Percentiles rank a stretch among this genome's conserved stretches.
These are phyloP conservation scores for Adelges cooleyi DNA, from an alignment of 1,140 invertebrate genomes.

Conservation along the genomic window DNA sequence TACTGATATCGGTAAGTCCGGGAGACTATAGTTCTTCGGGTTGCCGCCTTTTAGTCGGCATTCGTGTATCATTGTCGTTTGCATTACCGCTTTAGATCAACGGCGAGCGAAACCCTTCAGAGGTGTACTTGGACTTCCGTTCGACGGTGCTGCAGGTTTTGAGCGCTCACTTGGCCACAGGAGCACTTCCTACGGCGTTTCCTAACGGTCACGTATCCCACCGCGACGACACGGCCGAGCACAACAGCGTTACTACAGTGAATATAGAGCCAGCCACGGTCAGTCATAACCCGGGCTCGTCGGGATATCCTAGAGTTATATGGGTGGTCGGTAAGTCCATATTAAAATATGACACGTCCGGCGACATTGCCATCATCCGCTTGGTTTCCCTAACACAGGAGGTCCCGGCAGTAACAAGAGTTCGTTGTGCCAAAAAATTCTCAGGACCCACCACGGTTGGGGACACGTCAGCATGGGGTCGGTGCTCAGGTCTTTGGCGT, in stretches of 20 bases:
- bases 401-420: slow-evolving; percentile 72
- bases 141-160: slow-evolving; percentile 58
- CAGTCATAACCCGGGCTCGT: slow-evolving; percentile 29
- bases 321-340: slow-evolving; percentile 12
- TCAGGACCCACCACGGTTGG: slow-evolving; percentile 56
- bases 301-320: slow-evolving; percentile 40
- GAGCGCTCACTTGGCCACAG: not conserved
- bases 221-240: not conserved
- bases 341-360: not conserved
- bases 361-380: not conserved
- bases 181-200: not conserved
- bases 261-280: not conserved
- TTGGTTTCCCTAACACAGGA: slow-evolving; percentile 38
- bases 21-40: no score
- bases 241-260: not conserved
- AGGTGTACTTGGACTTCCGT: slow-evolving; percentile 69
- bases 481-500: slow-evolving; percentile 45
- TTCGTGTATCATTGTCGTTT: no score
- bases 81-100: slow-evolving; percentile 48
- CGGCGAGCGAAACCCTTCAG: slow-evolving; percentile 65
- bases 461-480: slow-evolving; percentile 61
- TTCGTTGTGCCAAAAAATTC: slow-evolving; percentile 53
- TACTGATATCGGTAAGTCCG: slow-evolving; percentile 68
- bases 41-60: no score
- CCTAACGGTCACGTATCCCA: slow-evolving; percentile 7